Base-by-base conservation (phyloP, 2,888 invertebrate species). In the Leptinotarsa peninsularis region DNA sequence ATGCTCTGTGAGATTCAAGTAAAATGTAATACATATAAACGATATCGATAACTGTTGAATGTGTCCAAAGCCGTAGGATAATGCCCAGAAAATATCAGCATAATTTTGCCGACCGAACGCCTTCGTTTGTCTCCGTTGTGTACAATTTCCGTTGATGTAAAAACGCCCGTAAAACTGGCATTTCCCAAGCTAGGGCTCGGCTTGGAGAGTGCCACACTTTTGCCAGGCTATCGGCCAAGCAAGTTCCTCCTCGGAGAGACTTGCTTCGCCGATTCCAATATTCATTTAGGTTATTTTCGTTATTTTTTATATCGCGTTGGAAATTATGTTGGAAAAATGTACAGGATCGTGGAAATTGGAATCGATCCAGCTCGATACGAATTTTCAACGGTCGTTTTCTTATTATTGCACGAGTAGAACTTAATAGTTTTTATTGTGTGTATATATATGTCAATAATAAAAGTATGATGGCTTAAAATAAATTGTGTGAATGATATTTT, bases 401-500 rank as follows among this genome's bases (percentile, higher is more conserved):
- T 70, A 78, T 76, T 76, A 80, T 81, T 79, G 76, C 75, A 72
- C 83, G 76, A 79, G 81, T 81, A 81, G 78, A 78, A 80, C 81
- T 82, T 81, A 81, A 81, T 84, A 82, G 79, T 81, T 84, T 82
- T 81, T 82, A 83, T 79, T 82, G 81, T 79, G 78, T 79, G 78
- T 85, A 76, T 85, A 84, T 84, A 85, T 84, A 85, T 84, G 83
- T 85, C 83, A 82, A 83, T 83, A 81, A 80, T 80, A 80, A 83
- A 71, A 81, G 80, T 82, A 84, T 82, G 80, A 82, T 81, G 82
- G 83, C 83, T 84, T 85, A 82, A 81, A 80, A 81, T 83, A 79
- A 79, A 81, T 80, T 80, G 85, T 84, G 82, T 83, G 85, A 83
- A 84, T 85, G 85, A 84, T 85, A 85, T 84, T 85, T 85, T 85